These are phyloP conservation scores for Benitochromis conjunctus DNA, from an alignment of 2,113 vertebrate species.

Conservation along the genomic window DNA sequence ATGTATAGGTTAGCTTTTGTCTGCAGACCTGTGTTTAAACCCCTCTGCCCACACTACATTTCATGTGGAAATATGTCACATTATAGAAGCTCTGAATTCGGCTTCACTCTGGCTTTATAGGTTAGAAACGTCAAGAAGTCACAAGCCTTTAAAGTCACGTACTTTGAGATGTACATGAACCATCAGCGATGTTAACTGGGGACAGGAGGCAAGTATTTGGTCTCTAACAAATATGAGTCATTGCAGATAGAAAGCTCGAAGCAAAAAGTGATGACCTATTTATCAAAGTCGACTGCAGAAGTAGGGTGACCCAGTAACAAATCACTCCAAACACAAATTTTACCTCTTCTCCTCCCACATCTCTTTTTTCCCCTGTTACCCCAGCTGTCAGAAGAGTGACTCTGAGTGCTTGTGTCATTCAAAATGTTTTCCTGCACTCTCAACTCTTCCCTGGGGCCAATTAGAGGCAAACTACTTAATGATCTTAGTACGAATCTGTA, in stretches of 20 bases:
- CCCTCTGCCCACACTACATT: neutral
- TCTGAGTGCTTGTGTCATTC: neutral
- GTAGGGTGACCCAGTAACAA: conserved; percentile 25
- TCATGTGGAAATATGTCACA: neutral
- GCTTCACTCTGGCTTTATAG: neutral
- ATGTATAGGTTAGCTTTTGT: neutral
- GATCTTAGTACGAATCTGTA: neutral
- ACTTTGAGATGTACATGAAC: neutral
- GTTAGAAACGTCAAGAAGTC: neutral
- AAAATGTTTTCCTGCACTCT: neutral
- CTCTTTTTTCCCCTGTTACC: neutral
- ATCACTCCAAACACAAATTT: neutral
- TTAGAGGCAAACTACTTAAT: conserved; percentile 8
- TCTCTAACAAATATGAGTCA: conserved; percentile 49
- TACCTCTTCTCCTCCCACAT: neutral
- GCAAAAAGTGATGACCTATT: conserved; percentile 49
- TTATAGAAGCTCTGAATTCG: neutral
- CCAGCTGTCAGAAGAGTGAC: conserved; percentile 1
- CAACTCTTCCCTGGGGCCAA: neutral
- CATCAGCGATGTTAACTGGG: neutral
- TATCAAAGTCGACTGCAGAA: conserved; percentile 34
- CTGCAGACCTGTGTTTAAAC: neutral
- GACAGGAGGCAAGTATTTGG: conserved; percentile 22
- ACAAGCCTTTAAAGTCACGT: neutral
- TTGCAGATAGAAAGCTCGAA: conserved; percentile 23